Evolutionary conservation across 1,140 invertebrate genomes (phyloP).

Genomic region (Drosophila jambulina): DNA sequence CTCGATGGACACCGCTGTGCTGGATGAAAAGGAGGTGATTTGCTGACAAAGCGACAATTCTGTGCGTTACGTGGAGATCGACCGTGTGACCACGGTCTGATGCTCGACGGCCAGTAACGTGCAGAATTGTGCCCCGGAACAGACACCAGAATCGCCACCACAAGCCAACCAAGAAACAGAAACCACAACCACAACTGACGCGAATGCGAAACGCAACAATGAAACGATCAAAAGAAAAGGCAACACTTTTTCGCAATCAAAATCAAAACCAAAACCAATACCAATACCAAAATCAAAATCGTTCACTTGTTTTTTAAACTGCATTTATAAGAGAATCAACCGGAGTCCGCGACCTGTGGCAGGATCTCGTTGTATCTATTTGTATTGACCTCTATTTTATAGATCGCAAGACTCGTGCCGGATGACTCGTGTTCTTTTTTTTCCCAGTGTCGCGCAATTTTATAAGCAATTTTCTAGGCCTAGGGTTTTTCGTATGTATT

Average conservation of each 20-base stretch:
- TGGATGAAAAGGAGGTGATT: constrained; percentile 94
- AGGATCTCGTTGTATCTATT: constrained; percentile 50
- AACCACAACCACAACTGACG: constrained; percentile 48
- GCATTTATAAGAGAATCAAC: constrained; percentile 61
- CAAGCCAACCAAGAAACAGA: constrained; percentile 47
- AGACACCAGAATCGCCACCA: constrained; percentile 41
- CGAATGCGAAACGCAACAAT: constrained; percentile 69
- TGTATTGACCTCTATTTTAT: constrained; percentile 64
- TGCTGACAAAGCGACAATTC: constrained; percentile 97
- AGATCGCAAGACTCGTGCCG: constrained; percentile 37
- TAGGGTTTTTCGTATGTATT: constrained; percentile 71
- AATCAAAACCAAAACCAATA: constrained; percentile 41
- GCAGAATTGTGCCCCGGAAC: constrained; percentile 85
- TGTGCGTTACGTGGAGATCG: constrained; percentile 95
- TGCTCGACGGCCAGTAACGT: constrained; percentile 70
- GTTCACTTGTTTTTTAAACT: constrained; percentile 75
- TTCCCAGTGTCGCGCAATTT: constrained; percentile 62
- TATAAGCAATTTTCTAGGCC: constrained; percentile 82
- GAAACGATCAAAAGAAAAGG: constrained; percentile 59
- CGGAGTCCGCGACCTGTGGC: constrained; percentile 10
- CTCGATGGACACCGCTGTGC: constrained; percentile 91
- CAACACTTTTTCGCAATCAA: constrained; percentile 51
- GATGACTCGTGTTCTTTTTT: constrained; percentile 29
- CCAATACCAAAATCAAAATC: constrained; percentile 61
- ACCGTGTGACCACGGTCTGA: constrained; percentile 95